Conservation (phyloP, 2,113 vertebrate species). For the Chiloscyllium plagiosum region DNA sequence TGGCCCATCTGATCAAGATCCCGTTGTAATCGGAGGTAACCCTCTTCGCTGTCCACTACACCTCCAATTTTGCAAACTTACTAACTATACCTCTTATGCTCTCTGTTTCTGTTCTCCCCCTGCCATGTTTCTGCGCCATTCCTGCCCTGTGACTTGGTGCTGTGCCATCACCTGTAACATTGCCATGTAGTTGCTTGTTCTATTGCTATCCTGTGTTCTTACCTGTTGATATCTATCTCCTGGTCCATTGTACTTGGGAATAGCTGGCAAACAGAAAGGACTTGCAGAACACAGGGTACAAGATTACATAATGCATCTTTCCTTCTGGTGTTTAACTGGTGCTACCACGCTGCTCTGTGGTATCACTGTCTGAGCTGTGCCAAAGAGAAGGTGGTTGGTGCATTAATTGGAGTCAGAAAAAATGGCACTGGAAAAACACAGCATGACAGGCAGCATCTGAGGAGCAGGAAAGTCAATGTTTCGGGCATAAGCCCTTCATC, state of each 20-base stretch:
- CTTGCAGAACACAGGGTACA: neutral
- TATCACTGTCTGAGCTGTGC: neutral
- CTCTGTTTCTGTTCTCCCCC: neutral
- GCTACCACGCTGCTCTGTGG: neutral
- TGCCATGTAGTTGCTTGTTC: neutral
- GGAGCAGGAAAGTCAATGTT: too few relatives aligned
- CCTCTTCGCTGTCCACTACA: too few relatives aligned
- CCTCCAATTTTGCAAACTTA: too few relatives aligned
- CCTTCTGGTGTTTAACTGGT: neutral
- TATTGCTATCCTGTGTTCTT: neutral
- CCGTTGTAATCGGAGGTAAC: too few relatives aligned
- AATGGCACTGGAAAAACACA: too few relatives aligned
- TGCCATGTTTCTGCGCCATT: neutral
- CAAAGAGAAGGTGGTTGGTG: neutral
- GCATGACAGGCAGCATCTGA: too few relatives aligned
- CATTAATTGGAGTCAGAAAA: neutral
- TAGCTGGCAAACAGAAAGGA: neutral
- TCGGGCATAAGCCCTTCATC: too few relatives aligned
- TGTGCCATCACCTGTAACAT: neutral
- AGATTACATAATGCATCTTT: neutral
- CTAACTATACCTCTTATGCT: too few relatives aligned
- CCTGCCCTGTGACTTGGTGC: neutral
- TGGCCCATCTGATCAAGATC: too few relatives aligned
- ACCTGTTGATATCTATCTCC: neutral
- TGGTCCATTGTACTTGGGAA: neutral